phyloP scores from a whole-genome alignment of 2,797 vertebrate genomes.

The Gila robusta region DNA sequence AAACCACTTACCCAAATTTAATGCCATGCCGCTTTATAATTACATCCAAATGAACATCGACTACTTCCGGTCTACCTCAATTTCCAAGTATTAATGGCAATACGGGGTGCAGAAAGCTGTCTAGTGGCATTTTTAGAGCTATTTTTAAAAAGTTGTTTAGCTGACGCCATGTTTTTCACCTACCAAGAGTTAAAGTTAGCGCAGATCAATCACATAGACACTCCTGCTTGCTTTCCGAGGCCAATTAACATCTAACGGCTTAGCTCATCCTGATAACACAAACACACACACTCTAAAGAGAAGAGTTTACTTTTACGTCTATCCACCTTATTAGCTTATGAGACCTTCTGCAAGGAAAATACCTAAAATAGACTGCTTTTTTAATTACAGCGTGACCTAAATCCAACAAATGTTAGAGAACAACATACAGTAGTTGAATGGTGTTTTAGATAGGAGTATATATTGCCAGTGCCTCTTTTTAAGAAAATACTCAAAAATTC shows the following conservation, averaged over 20 bases:
- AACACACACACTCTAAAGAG: slow-evolving; percentile 27
- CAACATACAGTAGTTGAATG: background rate
- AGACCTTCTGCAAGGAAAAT: slow-evolving; percentile 32
- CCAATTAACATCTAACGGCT: slow-evolving; percentile 55
- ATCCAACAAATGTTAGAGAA: slow-evolving; percentile 25
- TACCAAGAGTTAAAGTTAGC: slow-evolving; percentile 50
- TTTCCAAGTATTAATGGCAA: slow-evolving; percentile 13
- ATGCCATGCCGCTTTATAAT: background rate
- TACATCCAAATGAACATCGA: slow-evolving; percentile 35
- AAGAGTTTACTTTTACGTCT: slow-evolving; percentile 37
- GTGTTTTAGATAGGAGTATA: slow-evolving; percentile 2
- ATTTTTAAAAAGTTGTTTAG: slow-evolving; percentile 48
- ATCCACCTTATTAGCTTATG: slow-evolving; percentile 25
- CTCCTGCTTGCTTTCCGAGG: slow-evolving; percentile 39
- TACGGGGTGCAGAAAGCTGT: background rate
- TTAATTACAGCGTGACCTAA: slow-evolving; percentile 38
- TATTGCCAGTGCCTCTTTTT: background rate
- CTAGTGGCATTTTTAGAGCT: slow-evolving; percentile 21
- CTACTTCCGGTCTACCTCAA: background rate
- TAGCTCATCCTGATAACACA: slow-evolving; percentile 44
- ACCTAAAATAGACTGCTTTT: slow-evolving; percentile 27
- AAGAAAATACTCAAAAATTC: background rate
- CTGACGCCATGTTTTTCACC: slow-evolving; percentile 41
- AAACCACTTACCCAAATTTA: slow-evolving; percentile 25
- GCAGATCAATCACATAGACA: slow-evolving; percentile 46